phyloP scores from a whole-genome alignment of 2,888 invertebrate species.

The Vannuccia rotundouncinata region DNA sequence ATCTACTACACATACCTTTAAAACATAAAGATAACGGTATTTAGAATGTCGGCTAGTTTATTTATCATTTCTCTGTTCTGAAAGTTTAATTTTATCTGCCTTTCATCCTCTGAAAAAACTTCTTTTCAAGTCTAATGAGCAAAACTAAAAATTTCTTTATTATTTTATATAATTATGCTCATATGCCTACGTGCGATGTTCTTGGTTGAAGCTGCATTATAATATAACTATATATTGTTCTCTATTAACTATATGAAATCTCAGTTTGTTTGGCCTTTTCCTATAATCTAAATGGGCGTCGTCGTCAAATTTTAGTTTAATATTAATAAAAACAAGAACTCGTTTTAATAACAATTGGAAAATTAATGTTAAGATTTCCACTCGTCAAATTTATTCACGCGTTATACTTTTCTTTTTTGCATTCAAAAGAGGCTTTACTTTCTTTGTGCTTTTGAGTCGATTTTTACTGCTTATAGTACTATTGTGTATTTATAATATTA shows the following conservation, averaged over 20 bases:
- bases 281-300: slow-evolving; percentile 15
- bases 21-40: neutral
- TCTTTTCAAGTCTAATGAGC: slow-evolving; percentile 9
- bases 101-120: slow-evolving; percentile 11
- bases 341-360: slow-evolving; percentile 6
- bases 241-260: too few relatives aligned
- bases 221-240: too few relatives aligned
- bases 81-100: slow-evolving; percentile 8
- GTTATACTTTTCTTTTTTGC: slow-evolving; percentile 4
- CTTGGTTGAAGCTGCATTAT: neutral
- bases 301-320: neutral
- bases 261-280: too few relatives aligned
- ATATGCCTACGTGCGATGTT: neutral
- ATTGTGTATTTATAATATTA: neutral
- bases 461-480: neutral
- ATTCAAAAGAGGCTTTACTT: slow-evolving; percentile 13
- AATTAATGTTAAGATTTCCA: neutral
- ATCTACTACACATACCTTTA: too few relatives aligned
- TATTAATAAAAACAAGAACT: neutral
- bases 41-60: slow-evolving; percentile 5
- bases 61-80: neutral
- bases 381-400: slow-evolving; percentile 6
- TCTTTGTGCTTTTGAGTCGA: neutral
- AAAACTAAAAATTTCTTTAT: neutral
- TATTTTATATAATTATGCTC: neutral